Base-by-base conservation (phyloP, 2,113 vertebrate species). In the Embiotoca jacksoni region DNA sequence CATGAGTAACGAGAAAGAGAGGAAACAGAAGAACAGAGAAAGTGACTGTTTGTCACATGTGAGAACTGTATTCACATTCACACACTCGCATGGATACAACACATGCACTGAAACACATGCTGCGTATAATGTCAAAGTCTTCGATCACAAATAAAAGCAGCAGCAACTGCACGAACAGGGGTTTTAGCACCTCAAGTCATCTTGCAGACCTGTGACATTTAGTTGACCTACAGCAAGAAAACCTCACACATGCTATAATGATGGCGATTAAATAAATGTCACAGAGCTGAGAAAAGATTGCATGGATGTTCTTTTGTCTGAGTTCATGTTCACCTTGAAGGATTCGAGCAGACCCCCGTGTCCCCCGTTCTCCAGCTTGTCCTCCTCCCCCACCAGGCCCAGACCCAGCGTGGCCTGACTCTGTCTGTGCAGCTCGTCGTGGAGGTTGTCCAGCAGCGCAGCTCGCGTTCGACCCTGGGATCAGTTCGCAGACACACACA, bases 281-380 rank as follows among this genome's bases (percentile, higher is more conserved):
- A 88, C 52, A 80, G 47, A 65, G 71, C 54, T 55, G 72, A 32
- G 56, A 56, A 58, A 41, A 47, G 46, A 66, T 39, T 46, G 36
- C 54, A 57, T 1, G 46, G 23, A 11, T 58, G 54, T 36, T 11
- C 46, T 68, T 61, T 46, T 69, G n/a, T 44, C 35, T 52, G 31
- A 11, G 30, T 36, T 82, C n/a, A n/a, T 74, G 44, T 75, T 94
- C 94, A 98, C 97, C 96, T 98, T 98, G 91, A 98, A 98, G 55
- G 97, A 97, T 86, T 97, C 97, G 1, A 98, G 96, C 83, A 98
- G 96, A 5, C 97, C 97, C 0, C 97, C 95, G 36, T 95, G 93
- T 2, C 95, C 95, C 1, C 96, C 97, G 1, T 98, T 98, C 91
- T 98, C 97, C 84, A 96, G 90, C 89, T 96, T 96, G 84, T 98